Percentiles rank a stretch among this genome's conserved stretches.
These are phyloP conservation scores for Cheilinus undulatus DNA, from an alignment of 2,113 vertebrate species.

Conservation along the genomic window DNA sequence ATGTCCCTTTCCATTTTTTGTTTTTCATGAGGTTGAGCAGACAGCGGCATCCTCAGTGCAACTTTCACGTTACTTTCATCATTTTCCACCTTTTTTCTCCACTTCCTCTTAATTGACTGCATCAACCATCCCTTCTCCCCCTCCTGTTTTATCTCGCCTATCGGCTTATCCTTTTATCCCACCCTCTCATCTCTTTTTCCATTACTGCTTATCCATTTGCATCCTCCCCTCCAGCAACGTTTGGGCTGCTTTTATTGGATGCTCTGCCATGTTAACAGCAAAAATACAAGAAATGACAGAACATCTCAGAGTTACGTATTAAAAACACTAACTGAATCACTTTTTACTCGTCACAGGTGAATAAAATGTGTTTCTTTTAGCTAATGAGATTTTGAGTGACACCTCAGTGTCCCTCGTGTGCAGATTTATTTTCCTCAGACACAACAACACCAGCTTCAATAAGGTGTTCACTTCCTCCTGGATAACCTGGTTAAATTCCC, in stretches of 20 bases:
- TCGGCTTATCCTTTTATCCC: slow-evolving; percentile 45
- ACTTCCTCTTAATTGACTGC: slow-evolving; percentile 18
- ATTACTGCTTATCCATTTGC: slow-evolving; percentile 20
- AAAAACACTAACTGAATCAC: too few species aligned
- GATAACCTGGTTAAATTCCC: background rate
- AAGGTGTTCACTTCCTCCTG: background rate
- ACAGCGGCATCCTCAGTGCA: background rate
- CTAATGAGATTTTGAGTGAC: background rate
- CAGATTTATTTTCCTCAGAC: background rate
- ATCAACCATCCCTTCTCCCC: slow-evolving; percentile 2
- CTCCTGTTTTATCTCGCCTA: slow-evolving; percentile 26
- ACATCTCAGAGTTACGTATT: background rate
- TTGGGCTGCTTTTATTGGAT: background rate
- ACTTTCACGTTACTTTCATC: slow-evolving; percentile 45
- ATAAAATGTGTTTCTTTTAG: background rate
- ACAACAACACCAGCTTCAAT: background rate
- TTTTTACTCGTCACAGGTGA: background rate
- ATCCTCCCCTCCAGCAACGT: background rate
- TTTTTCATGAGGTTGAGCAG: background rate
- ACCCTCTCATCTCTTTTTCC: slow-evolving; percentile 21
- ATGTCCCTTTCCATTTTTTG: slow-evolving; percentile 9
- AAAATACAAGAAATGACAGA: background rate
- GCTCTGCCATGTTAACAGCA: background rate
- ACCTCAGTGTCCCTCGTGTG: background rate
- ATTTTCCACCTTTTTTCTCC: slow-evolving; percentile 19